Base-by-base conservation (phyloP, 1,140 invertebrate species). In the Dryas iulia region DNA sequence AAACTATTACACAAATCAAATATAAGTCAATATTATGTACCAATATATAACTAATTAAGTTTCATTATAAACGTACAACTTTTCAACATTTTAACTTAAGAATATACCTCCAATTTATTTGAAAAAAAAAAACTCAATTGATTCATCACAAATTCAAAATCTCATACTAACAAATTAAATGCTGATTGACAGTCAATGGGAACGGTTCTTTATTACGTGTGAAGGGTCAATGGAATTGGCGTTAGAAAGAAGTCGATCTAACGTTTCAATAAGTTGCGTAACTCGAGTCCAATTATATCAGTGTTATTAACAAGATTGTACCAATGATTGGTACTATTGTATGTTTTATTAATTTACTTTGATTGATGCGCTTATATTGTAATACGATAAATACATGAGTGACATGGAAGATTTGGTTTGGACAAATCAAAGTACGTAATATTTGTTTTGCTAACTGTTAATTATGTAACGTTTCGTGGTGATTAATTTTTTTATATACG, bases 231-330 rank as follows among this genome's bases (percentile, higher is more conserved):
- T 12, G 64, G 72, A 47, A 65, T 33, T 81, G 73, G 78, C 65
- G 28, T 54, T 72, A 72, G 73, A 71, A 73, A 68, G 77, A 71
- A 79, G 61, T 72, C 60, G 58, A 67, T 79, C 71, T 63, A 65
- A 75, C 69, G 62, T 77, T 74, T 80, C 74, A 76, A 83, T 78
- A 78, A 60, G 56, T 80, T 84, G 67, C 73, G 77, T 75, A 81
- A 82, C 74, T 70, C 74, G 73, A 69, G 74, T 73, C 82, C 80
- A 82, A 84, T 82, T 78, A 78, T 73, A 65, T 68, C 68, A 58
- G 66, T 72, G 69, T 78, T 77, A 82, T 84, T 82, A 82, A 74
- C 77, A 71, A 64, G 72, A 73, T 71, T 64, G 70, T 69, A 56
- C 62, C 60, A 60, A 72, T 74, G 78, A 79, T 74, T 80, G 74